A percentile compares a stretch with the other conserved stretches of the same genome.
Conservation (phyloP, 1,140 invertebrate species). For the Tribolium madens region DNA sequence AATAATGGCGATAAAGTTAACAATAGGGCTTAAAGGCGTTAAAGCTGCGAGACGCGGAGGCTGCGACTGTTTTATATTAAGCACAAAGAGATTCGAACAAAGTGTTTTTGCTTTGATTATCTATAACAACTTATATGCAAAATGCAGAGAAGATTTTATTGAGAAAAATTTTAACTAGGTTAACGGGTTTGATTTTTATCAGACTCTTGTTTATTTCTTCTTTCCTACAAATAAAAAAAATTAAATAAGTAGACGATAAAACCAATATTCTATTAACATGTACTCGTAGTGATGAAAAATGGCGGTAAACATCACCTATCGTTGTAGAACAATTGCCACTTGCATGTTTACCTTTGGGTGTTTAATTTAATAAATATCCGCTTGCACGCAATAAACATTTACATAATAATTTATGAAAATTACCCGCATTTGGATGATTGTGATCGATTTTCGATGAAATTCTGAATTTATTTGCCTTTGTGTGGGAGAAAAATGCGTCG, state of each 20-base stretch:
- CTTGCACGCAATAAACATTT: background rate
- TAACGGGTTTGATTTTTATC: no score
- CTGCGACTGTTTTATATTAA: slow-evolving; percentile 5
- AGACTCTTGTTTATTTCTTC: no score
- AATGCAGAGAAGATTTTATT: no score
- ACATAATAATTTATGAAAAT: background rate
- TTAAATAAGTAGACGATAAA: background rate
- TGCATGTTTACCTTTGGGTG: background rate
- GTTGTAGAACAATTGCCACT: background rate
- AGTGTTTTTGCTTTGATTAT: no score
- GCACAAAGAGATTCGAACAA: slow-evolving; percentile 7
- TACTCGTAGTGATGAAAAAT: background rate
- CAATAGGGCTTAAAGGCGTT: slow-evolving; percentile 8
- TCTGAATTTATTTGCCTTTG: background rate
- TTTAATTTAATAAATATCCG: background rate
- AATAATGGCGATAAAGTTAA: slow-evolving; percentile 25
- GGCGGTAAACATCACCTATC: background rate
- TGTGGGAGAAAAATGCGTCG: background rate
- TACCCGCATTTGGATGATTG: background rate
- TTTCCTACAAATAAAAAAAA: no score
- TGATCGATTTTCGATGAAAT: background rate
- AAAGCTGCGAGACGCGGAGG: background rate
- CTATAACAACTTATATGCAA: no score
- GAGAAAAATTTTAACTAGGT: no score
- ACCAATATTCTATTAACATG: background rate